Evolutionary conservation across 1,140 invertebrate species (phyloP).

Genomic region (Archivesica marissinica): DNA sequence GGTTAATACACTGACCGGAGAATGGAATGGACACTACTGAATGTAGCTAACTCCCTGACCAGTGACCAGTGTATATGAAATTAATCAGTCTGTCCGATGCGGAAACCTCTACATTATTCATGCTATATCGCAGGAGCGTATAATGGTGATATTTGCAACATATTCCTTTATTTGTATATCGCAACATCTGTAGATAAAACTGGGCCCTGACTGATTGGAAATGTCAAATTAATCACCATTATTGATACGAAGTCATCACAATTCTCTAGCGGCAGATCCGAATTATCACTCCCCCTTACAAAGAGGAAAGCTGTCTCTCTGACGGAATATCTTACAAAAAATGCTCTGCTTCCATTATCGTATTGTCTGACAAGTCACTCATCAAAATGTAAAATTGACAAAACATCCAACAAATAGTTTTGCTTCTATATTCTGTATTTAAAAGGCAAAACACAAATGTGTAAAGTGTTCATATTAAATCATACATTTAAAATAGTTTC

Average conservation of each 20-base stretch:
- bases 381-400: too few relatives aligned
- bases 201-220: constrained; percentile 23
- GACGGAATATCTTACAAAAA: background rate
- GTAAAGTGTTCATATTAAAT: too few relatives aligned
- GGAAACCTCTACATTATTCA: constrained; percentile 31
- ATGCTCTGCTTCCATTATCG: too few relatives aligned
- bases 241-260: constrained; percentile 32
- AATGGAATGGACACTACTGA: background rate
- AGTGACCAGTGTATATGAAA: constrained; percentile 17
- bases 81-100: constrained; percentile 8
- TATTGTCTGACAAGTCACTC: constrained; percentile 3
- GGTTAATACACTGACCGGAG: background rate
- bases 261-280: constrained; percentile 28
- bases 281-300: constrained; percentile 10
- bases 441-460: too few relatives aligned
- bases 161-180: constrained; percentile 47
- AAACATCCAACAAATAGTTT: too few relatives aligned
- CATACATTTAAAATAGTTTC: too few relatives aligned
- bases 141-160: constrained; percentile 46
- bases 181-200: constrained; percentile 46
- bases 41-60: background rate
- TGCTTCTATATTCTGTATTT: too few relatives aligned
- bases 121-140: constrained; percentile 23
- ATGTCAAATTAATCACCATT: constrained; percentile 58
- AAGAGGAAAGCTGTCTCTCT: constrained; percentile 18